Evolutionary conservation across 2,888 invertebrate genomes (phyloP).

Genomic region (Metellina segmentata): DNA sequence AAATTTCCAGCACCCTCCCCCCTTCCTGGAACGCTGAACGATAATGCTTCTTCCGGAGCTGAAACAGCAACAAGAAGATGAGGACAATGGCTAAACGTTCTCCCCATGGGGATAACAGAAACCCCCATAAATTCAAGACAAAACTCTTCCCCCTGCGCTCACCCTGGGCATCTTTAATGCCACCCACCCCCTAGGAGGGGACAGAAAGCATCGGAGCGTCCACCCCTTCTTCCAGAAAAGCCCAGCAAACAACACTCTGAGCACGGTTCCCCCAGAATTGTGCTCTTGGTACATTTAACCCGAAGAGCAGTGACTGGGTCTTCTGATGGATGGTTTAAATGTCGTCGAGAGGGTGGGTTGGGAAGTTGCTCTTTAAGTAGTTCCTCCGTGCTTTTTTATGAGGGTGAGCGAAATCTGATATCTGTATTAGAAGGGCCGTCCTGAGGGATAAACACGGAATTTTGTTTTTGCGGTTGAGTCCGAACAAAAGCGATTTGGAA

Average conservation of each 20-base stretch:
- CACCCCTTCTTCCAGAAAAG: constrained; percentile 2
- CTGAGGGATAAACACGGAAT: background rate
- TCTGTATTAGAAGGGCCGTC: constrained; percentile 5
- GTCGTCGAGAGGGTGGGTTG: constrained; percentile 5
- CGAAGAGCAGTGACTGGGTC: constrained; percentile 16
- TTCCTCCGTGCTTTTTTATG: background rate
- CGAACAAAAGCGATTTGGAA: too few species aligned
- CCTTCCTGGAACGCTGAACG: constrained; percentile 57
- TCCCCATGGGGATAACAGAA: constrained; percentile 13
- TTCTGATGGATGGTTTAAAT: constrained; percentile 45
- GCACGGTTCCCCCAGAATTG: constrained; percentile 14
- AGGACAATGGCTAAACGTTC: constrained; percentile 69
- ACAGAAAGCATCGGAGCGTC: constrained; percentile 36
- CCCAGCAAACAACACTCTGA: constrained; percentile 30
- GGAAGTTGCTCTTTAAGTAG: constrained; percentile 33
- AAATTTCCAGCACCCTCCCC: constrained; percentile 46
- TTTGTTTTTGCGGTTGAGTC: too few species aligned
- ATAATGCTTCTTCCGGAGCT: constrained; percentile 50
- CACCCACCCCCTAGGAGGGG: constrained; percentile 20
- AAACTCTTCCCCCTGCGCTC: constrained; percentile 30
- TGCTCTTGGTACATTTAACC: constrained; percentile 63
- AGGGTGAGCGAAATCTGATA: constrained; percentile 14
- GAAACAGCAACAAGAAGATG: constrained; percentile 51
- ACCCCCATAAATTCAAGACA: constrained; percentile 66
- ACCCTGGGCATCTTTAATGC: constrained; percentile 17